A percentile compares a stretch with the other conserved stretches of the same genome.
Conservation (phyloP, 2,888 invertebrate species). For the Agapostemon virescens region DNA sequence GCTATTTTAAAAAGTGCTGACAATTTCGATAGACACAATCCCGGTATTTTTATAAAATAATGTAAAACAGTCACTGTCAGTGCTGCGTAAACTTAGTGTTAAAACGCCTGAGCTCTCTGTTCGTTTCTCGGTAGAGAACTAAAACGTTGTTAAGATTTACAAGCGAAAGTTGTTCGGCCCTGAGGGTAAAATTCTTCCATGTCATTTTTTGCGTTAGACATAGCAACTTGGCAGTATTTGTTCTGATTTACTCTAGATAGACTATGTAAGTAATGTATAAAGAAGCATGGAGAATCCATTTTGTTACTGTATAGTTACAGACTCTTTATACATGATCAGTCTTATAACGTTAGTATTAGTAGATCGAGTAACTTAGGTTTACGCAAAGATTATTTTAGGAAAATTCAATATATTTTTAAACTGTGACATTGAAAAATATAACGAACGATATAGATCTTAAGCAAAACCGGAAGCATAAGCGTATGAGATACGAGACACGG, state of each 20-base stretch:
- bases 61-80: too few species aligned
- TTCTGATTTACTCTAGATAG: slow-evolving; percentile 11
- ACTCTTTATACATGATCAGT: slow-evolving; percentile 31
- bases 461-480: slow-evolving; percentile 20
- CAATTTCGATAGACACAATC: too few species aligned
- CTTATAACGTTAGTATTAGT: slow-evolving; percentile 29
- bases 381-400: slow-evolving; percentile 47
- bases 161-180: neutral
- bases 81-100: neutral
- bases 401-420: slow-evolving; percentile 55
- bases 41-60: too few species aligned
- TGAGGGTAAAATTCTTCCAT: slow-evolving; percentile 9
- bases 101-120: neutral
- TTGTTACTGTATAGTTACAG: slow-evolving; percentile 28
- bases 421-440: slow-evolving; percentile 18
- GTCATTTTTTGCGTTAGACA: slow-evolving; percentile 10
- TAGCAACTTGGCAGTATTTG: slow-evolving; percentile 46
- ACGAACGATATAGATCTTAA: slow-evolving; percentile 27
- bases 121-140: neutral
- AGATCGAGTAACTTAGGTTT: slow-evolving; percentile 30
- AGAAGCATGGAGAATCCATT: slow-evolving; percentile 8
- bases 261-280: slow-evolving; percentile 19
- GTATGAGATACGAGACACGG: neutral
- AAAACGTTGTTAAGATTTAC: neutral
- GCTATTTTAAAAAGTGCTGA: too few species aligned